Conservation (phyloP, 2,113 vertebrate species). For the Pangasianodon hypophthalmus region DNA sequence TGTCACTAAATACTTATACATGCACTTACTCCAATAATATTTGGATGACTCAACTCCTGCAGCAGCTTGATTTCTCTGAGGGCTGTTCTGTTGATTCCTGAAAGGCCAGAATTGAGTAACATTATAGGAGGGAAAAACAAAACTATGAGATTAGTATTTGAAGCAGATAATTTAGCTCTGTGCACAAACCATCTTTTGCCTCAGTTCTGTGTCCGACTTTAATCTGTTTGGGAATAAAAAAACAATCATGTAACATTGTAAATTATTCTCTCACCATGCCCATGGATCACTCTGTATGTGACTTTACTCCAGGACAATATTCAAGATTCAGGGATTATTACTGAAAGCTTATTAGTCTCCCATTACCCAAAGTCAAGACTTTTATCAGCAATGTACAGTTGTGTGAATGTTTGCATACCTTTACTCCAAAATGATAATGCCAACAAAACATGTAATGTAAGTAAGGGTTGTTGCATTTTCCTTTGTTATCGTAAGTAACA, state of each 20-base stretch:
- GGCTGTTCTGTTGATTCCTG: constrained; percentile 97
- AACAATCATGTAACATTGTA: neutral
- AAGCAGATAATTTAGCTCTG: neutral
- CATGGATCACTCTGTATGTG: neutral
- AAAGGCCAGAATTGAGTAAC: neutral
- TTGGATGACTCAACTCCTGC: constrained; percentile 93
- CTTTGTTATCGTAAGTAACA: neutral
- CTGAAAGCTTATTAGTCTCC: neutral
- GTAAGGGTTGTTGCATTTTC: neutral
- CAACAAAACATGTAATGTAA: neutral
- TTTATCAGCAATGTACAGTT: neutral
- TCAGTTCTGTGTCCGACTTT: constrained; percentile 97
- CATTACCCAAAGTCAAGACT: neutral
- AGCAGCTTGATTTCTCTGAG: constrained; percentile 95
- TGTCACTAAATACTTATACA: neutral
- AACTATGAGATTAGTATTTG: constrained; percentile 4
- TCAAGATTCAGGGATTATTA: neutral
- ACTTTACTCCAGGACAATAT: neutral
- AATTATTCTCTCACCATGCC: neutral
- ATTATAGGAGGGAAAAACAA: neutral
- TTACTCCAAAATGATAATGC: neutral
- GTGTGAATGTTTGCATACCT: neutral
- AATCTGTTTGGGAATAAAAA: constrained; percentile 76
- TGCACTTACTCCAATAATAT: constrained; percentile 93
- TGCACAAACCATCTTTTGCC: constrained; percentile 87